Base-by-base conservation (phyloP, 2,797 vertebrate genomes). In the Apogon hyalosoma region DNA sequence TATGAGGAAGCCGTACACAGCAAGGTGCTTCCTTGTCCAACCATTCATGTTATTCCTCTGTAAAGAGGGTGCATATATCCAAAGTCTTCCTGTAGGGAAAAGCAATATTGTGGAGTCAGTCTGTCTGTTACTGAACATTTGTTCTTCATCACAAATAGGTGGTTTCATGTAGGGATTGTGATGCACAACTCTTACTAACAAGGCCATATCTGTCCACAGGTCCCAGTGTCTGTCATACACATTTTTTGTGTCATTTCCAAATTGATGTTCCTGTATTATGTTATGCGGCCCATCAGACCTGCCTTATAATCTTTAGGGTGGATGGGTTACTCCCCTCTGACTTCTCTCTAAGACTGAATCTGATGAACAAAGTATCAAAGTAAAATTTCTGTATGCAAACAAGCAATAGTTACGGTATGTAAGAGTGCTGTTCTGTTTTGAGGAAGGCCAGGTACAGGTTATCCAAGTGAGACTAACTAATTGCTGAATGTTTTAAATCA, bases 61-160 rank as follows among this genome's bases (percentile, higher is more conserved):
- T 60, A 46, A 79, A 63, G 60, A 85, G 60, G 74, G 28, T 21
- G 31, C 45, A 61, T 36, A 68, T 60, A 79, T 84, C 54, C 63
- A 83, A 76, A 80, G 83, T 86, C 82, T 89, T 87, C 79, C 80
- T 77, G 38, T 73, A 65, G 69, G 68, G 69, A 79, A 88, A 84
- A 83, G 82, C 88, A 86, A 83, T 86, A 83, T 68, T 75, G 49
- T 81, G 52, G 51, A 65, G 45, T 73, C 52, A 16, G 58, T 64
- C 28, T 60, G 56, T 73, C 54, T 70, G 46, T 69, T 63, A 12
- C 19, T 70, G 54, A 79, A 62, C 49, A 48, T 70, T 45, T 51
- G 46, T 56, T 19, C 14, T 82, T 51, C 18, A 48, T 16, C 28
- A 42, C 33, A 67, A 62, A 71, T 46, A 31, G 13, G 15, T 57